Conservation (phyloP, 2,888 invertebrate genomes). For the Ryuthela nishihirai region DNA sequence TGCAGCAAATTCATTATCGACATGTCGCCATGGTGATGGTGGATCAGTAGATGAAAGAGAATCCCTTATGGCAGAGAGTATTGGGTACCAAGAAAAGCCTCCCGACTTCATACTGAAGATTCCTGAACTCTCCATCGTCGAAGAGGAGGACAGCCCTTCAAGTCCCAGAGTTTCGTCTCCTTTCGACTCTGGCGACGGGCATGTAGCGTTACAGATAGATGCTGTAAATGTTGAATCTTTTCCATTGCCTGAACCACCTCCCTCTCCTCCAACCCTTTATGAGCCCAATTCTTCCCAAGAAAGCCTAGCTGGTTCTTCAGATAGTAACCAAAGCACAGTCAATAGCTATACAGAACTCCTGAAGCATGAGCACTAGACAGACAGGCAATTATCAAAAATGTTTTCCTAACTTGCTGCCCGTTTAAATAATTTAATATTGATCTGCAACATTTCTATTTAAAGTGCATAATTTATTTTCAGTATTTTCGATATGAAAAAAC, state of each 20-base stretch:
- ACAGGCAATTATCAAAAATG: too few species aligned
- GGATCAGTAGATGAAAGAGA: not conserved
- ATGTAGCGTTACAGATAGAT: too few species aligned
- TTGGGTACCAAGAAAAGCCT: slow-evolving; percentile 21
- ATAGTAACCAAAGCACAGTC: slow-evolving; percentile 36
- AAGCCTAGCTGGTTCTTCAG: slow-evolving; percentile 27
- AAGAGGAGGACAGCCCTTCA: slow-evolving; percentile 13
- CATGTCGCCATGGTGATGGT: not conserved
- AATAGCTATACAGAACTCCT: slow-evolving; percentile 23
- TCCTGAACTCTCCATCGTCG: slow-evolving; percentile 25
- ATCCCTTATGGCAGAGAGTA: not conserved
- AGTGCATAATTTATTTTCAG: too few species aligned
- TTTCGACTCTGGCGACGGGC: too few species aligned
- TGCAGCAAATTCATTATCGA: not conserved
- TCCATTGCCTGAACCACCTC: not conserved
- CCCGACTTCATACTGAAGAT: slow-evolving; percentile 19
- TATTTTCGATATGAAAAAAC: too few species aligned
- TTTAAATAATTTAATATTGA: too few species aligned
- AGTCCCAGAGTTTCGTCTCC: slow-evolving; percentile 20
- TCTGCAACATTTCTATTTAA: too few species aligned
- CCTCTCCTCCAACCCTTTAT: not conserved
- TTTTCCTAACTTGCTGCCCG: too few species aligned
- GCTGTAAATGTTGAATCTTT: not conserved
- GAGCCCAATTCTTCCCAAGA: slow-evolving; percentile 31
- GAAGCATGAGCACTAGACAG: slow-evolving; percentile 7